These are phyloP conservation scores for Stigmatopora nigra DNA, from an alignment of 2,113 vertebrate species.

Conservation along the genomic window DNA sequence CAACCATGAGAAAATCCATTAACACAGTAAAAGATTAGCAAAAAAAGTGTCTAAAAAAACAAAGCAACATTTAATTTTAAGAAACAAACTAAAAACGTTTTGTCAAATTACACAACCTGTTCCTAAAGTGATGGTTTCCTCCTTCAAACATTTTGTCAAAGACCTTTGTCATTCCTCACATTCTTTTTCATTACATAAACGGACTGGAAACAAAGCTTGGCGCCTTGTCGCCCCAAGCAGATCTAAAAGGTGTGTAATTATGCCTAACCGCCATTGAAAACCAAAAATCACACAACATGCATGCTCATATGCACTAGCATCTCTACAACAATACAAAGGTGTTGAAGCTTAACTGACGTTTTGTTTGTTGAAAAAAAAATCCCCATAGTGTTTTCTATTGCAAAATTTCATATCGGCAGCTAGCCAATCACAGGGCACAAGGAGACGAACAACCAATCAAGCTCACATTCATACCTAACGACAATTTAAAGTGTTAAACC, in stretches of 20 bases:
- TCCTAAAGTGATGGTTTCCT: slow-evolving; percentile 20
- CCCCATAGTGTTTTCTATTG: no score
- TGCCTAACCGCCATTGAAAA: slow-evolving; percentile 32
- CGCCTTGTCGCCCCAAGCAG: slow-evolving; percentile 32
- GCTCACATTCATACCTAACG: no score
- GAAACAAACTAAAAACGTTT: not conserved
- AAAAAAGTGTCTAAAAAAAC: not conserved
- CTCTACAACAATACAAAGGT: not conserved
- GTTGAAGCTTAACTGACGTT: not conserved
- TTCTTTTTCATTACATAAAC: slow-evolving; percentile 46
- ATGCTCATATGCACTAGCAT: not conserved
- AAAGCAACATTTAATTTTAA: not conserved
- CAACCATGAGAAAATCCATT: not conserved
- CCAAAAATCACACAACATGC: slow-evolving; percentile 17
- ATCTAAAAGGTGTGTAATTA: slow-evolving; percentile 53
- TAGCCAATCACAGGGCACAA: no score
- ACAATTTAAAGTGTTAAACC: no score
- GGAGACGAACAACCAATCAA: no score
- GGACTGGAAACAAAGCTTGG: slow-evolving; percentile 32
- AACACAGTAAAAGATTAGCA: slow-evolving; percentile 1
- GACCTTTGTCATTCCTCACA: slow-evolving; percentile 56
- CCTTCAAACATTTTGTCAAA: slow-evolving; percentile 11
- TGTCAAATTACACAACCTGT: slow-evolving; percentile 17
- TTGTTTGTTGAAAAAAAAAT: not conserved
- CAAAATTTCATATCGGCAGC: no score